A percentile compares a stretch with the other conserved stretches of the same genome.
phyloP scores from a whole-genome alignment of 2,797 vertebrate genomes.

The Dipus sagitta region DNA sequence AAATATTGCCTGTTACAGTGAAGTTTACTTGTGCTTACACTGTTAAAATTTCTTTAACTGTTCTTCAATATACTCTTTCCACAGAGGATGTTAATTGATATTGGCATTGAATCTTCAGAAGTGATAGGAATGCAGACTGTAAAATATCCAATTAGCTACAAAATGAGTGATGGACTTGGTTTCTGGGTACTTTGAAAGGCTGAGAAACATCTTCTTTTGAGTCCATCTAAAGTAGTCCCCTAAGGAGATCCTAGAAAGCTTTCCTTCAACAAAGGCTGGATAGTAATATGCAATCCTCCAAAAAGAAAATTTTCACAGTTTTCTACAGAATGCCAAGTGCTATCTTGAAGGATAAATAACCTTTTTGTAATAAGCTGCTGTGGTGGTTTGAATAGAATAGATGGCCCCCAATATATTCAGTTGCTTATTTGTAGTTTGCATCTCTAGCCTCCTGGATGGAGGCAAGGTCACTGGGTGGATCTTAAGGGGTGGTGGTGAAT shows the following conservation, averaged over 20 bases:
- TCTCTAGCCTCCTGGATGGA: no score
- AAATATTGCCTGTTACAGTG: slow-evolving; percentile 54
- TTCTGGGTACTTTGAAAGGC: slow-evolving; percentile 62
- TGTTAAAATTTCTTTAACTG: slow-evolving; percentile 62
- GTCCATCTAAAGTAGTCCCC: background rate
- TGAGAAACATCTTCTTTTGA: slow-evolving; percentile 53
- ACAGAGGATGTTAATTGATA: slow-evolving; percentile 71
- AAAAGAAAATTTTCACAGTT: slow-evolving; percentile 65
- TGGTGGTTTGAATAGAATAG: no score
- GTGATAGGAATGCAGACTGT: slow-evolving; percentile 61
- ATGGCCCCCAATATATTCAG: no score
- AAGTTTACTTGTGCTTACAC: slow-evolving; percentile 69
- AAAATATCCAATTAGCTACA: slow-evolving; percentile 70
- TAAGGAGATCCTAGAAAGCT: background rate
- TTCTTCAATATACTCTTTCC: slow-evolving; percentile 28
- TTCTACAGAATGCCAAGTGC: slow-evolving; percentile 65
- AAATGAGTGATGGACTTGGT: slow-evolving; percentile 60
- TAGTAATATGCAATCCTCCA: background rate
- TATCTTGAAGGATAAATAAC: slow-evolving; percentile 76
- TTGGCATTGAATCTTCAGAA: slow-evolving; percentile 71
- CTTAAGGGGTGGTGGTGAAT: no score
- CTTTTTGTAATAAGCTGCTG: slow-evolving; percentile 76
- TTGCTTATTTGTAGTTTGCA: no score
- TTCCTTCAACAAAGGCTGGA: background rate
- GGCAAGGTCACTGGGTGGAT: no score